Percentiles rank a stretch among this genome's conserved stretches.
phyloP scores from a whole-genome alignment of 2,797 vertebrate species.

The Intellagama lesueurii region DNA sequence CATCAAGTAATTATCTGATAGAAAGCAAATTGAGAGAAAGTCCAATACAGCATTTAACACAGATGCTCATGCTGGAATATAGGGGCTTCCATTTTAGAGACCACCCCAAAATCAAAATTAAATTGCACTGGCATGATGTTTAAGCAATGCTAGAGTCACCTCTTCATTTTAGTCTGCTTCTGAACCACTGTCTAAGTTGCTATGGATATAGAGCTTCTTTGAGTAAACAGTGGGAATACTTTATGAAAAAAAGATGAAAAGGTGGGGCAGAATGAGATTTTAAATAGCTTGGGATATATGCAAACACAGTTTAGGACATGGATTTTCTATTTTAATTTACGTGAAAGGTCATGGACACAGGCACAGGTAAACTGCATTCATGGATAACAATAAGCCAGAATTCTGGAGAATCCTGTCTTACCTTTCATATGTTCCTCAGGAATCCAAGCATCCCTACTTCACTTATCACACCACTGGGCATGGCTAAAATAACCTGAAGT shows the following conservation, averaged over 20 bases:
- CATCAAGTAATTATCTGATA: constrained; percentile 45
- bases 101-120: constrained; percentile 32
- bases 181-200: background rate
- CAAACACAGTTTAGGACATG: constrained; percentile 27
- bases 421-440: background rate
- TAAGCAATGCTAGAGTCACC: constrained; percentile 19
- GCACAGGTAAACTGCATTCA: background rate
- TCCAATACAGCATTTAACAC: constrained; percentile 61
- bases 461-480: background rate
- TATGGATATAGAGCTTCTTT: accelerated
- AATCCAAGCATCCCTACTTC: background rate
- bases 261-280: constrained; percentile 33
- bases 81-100: constrained; percentile 54
- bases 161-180: background rate
- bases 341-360: constrained; percentile 59
- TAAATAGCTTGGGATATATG: constrained; percentile 21
- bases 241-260: constrained; percentile 26
- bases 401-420: background rate
- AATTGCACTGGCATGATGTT: constrained; percentile 36
- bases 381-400: background rate
- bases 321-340: constrained; percentile 1
- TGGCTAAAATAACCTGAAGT: background rate
- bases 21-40: constrained; percentile 33
- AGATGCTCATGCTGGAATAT: constrained; percentile 60
- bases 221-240: constrained; percentile 54